phyloP scores from a whole-genome alignment of 2,888 invertebrate genomes.

The Aradus depressus region DNA sequence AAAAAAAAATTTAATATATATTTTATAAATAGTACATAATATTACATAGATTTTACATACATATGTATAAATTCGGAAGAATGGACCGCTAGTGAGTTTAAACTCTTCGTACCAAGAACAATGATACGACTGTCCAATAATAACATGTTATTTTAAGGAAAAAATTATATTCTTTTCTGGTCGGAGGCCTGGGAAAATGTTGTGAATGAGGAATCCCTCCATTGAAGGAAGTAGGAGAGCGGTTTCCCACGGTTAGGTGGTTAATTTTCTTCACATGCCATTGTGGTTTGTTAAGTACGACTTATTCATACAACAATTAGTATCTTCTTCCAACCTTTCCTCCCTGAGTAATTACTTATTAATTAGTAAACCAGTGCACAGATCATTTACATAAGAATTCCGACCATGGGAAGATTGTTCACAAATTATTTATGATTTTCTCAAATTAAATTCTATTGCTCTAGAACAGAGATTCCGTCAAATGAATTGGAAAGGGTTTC shows the following conservation, averaged over 20 bases:
- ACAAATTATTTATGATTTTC: too few species aligned
- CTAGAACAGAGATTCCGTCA: too few species aligned
- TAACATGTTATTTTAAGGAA: slow-evolving; percentile 9
- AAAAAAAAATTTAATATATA: too few species aligned
- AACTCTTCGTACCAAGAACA: too few species aligned
- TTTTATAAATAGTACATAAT: too few species aligned
- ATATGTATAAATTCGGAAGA: too few species aligned
- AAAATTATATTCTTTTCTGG: slow-evolving; percentile 12
- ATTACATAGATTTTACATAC: too few species aligned
- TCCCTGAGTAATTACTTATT: slow-evolving; percentile 24
- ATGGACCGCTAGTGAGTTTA: too few species aligned
- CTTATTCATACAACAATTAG: slow-evolving; percentile 27
- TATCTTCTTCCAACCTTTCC: slow-evolving; percentile 17
- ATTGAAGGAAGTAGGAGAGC: slow-evolving; percentile 18
- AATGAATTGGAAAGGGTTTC: too few species aligned
- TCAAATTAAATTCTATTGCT: too few species aligned
- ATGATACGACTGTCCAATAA: slow-evolving; percentile 1
- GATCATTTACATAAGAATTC: slow-evolving; percentile 9
- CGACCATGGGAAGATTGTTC: slow-evolving; percentile 7
- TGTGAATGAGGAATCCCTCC: slow-evolving; percentile 8
- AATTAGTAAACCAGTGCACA: slow-evolving; percentile 12
- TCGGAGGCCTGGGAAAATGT: slow-evolving; percentile 17
- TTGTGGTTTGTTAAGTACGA: slow-evolving; percentile 22
- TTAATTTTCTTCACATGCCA: slow-evolving; percentile 26
- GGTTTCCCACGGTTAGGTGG: slow-evolving; percentile 25